A percentile compares a stretch with the other conserved stretches of the same genome.
Evolutionary conservation across 2,113 vertebrate genomes (phyloP).

Genomic region (Callipepla californica): DNA sequence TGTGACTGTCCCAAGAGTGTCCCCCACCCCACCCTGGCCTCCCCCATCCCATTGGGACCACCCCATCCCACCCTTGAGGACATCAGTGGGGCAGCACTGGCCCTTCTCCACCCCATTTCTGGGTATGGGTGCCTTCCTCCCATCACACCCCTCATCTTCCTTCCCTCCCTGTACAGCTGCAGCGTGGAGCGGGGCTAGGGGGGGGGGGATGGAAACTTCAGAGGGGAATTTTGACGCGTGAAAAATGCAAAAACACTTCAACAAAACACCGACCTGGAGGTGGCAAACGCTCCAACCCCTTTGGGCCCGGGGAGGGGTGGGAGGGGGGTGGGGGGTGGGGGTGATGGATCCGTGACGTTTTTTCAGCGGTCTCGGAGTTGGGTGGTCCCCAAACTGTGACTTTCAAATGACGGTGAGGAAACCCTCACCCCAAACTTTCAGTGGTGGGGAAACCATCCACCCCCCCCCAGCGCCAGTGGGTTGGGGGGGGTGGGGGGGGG

Average conservation of each 20-base stretch:
- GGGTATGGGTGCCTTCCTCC: not conserved
- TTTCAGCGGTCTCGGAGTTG: fast-evolving
- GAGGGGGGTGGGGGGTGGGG: too few relatives aligned
- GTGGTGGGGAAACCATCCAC: not conserved
- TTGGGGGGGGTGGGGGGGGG: too few relatives aligned
- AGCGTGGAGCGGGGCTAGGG: fast-evolving
- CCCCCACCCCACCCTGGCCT: not conserved
- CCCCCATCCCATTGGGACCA: not conserved
- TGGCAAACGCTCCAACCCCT: fast-evolving
- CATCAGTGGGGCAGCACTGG: fast-evolving
- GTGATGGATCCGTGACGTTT: fast-evolving
- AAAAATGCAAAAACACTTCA: not conserved
- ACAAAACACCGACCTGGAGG: fast-evolving
- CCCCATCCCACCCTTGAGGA: not conserved
- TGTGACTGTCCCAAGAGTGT: fast-evolving
- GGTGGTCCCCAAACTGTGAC: not conserved
- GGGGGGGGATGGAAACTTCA: not conserved
- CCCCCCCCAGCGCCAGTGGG: too few relatives aligned
- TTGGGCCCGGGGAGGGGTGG: not conserved
- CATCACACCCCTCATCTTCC: not conserved
- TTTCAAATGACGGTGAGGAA: not conserved
- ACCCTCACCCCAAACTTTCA: too few relatives aligned
- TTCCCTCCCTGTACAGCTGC: not conserved
- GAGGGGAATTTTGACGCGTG: fast-evolving
- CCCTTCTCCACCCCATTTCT: not conserved